Percentiles rank a stretch among this genome's conserved stretches.
Conservation (phyloP, 2,113 vertebrate species). For the Lophotis ruficrista region DNA sequence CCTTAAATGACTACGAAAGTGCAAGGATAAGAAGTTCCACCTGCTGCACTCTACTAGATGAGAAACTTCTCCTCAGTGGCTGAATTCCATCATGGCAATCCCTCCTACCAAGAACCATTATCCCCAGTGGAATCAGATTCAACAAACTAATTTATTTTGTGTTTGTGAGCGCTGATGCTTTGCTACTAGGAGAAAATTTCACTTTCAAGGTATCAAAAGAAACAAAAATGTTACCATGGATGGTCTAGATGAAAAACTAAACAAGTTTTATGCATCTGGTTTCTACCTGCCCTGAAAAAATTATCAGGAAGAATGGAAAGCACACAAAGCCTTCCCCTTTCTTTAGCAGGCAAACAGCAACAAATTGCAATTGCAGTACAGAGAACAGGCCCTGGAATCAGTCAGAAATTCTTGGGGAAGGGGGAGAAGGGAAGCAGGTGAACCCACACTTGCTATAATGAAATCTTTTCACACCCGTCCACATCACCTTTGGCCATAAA, state of each 20-base stretch:
- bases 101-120: background rate
- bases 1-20: background rate
- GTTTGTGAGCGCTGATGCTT: background rate
- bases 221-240: background rate
- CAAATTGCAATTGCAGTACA: background rate
- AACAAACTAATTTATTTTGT: background rate
- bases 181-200: background rate
- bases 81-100: background rate
- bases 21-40: background rate
- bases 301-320: background rate
- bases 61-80: background rate
- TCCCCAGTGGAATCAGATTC: background rate
- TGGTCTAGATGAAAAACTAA: background rate
- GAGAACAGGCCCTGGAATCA: background rate
- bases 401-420: background rate
- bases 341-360: background rate
- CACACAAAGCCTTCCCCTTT: background rate
- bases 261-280: background rate
- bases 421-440: background rate
- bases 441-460: background rate
- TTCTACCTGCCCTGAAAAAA: background rate
- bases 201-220: background rate
- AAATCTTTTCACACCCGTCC: background rate
- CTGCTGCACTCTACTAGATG: background rate
- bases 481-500: background rate